A percentile compares a stretch with the other conserved stretches of the same genome.
Evolutionary conservation across 2,113 vertebrate species (phyloP).

Genomic region (Trachemys scripta): DNA sequence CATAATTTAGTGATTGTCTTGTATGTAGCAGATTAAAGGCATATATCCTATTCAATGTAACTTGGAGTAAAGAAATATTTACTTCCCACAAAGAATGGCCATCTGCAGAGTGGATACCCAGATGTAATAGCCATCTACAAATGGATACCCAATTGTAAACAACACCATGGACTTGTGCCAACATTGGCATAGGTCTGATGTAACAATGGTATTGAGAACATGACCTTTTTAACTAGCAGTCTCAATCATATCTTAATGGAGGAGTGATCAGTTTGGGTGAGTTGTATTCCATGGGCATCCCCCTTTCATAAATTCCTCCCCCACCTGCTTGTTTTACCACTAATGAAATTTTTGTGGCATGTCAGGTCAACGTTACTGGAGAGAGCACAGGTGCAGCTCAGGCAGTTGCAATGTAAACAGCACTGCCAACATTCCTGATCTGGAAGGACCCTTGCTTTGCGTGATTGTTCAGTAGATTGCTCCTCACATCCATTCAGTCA

Average conservation of each 20-base stretch:
- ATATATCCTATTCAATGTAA: not conserved
- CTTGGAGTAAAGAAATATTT: not conserved
- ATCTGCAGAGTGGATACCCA: not conserved
- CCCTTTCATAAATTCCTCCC: not conserved
- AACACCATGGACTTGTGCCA: not conserved
- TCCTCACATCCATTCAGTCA: not conserved
- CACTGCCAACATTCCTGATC: not conserved
- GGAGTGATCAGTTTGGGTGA: not conserved
- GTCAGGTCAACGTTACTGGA: not conserved
- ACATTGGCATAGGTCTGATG: fast-evolving
- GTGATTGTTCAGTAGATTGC: not conserved
- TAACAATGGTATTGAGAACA: not conserved
- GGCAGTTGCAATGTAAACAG: not conserved
- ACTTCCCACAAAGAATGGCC: fast-evolving
- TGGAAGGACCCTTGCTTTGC: not conserved
- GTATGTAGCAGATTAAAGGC: not conserved
- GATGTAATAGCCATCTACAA: not conserved
- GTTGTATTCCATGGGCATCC: not conserved
- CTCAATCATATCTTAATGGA: not conserved
- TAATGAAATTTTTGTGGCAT: not conserved
- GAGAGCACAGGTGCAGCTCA: not conserved
- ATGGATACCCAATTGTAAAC: not conserved
- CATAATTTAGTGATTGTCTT: not conserved
- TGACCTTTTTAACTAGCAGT: not conserved
- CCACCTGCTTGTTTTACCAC: not conserved